Evolutionary conservation across 2,797 vertebrate species (phyloP), one percentile per base, ranked within the genome.

Genomic region (Propithecus deckenii): DNA sequence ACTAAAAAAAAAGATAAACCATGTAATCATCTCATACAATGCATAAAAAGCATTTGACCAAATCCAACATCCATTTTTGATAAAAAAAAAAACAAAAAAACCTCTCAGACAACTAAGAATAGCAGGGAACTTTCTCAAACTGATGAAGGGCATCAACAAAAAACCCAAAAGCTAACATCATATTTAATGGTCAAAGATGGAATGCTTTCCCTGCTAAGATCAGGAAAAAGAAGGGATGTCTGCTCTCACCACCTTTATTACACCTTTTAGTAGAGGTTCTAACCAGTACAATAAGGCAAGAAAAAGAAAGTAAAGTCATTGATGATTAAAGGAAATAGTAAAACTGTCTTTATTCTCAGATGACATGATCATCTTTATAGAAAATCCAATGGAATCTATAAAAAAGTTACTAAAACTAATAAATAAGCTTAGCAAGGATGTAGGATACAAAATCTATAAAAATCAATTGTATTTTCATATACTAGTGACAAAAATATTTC

Each of bases 351-450:
- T 76, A 71, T 76, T 61, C 32, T 89, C n/a, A 76, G 80, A 81
- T 32, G 79, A 92, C 43, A 92, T 48, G 15, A 63, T 84, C 50
- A 81, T 76, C 13, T 96, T 91, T 84, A 35, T 50, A 93, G 65
- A 91, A 57, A 57, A 57, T 74, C 15, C 28, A 86, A 50, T 89
- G 12, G 18, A 86, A 91, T 75, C n/a, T 61, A 88, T 43, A 41
- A 59, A 55, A 93, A 84, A 83, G 38, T 28, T 67, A 79, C 65
- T 85, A 83, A 94, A 92, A 86, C 43, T 86, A 89, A 55, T 57
- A 43, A 55, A 84, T 71, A 9, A 94, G 61, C 32, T 93, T 86
- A 80, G 38, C 18, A 75, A 25, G 8, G 4, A 46, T 69, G 8
- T 5, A 93, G 10, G 32, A 65, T 55, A 80, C 20, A 88, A 87